phyloP scores from a whole-genome alignment of 2,888 invertebrate species.

The Antheraea assamensis region DNA sequence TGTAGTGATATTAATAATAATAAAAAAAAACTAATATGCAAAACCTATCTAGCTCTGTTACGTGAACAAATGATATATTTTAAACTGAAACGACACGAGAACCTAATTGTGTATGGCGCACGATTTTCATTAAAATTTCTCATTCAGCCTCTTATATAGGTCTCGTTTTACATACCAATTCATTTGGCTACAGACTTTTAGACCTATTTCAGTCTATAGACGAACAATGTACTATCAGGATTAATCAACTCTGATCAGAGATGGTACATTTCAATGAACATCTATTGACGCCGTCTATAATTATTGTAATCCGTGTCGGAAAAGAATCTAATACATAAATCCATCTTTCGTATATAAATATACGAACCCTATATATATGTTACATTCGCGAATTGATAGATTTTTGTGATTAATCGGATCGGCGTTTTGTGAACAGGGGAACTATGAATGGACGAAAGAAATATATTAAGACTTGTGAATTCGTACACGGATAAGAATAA shows the following conservation, averaged over 20 bases:
- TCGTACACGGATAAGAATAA: neutral
- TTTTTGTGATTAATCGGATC: neutral
- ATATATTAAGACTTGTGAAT: neutral
- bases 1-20: no score
- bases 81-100: no score
- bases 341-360: neutral
- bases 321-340: neutral
- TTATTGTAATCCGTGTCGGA: neutral
- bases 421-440: neutral
- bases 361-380: neutral
- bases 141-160: no score
- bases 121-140: no score
- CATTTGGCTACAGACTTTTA: neutral
- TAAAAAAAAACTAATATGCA: no score
- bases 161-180: neutral
- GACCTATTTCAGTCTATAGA: neutral
- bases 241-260: neutral
- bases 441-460: neutral
- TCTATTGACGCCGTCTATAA: neutral
- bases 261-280: neutral
- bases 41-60: no score
- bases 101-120: no score
- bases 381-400: neutral
- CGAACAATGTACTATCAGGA: neutral
- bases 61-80: no score